A percentile compares a stretch with the other conserved stretches of the same genome.
Evolutionary conservation across 2,888 invertebrate genomes (phyloP).

Genomic region (Conus canariensis): DNA sequence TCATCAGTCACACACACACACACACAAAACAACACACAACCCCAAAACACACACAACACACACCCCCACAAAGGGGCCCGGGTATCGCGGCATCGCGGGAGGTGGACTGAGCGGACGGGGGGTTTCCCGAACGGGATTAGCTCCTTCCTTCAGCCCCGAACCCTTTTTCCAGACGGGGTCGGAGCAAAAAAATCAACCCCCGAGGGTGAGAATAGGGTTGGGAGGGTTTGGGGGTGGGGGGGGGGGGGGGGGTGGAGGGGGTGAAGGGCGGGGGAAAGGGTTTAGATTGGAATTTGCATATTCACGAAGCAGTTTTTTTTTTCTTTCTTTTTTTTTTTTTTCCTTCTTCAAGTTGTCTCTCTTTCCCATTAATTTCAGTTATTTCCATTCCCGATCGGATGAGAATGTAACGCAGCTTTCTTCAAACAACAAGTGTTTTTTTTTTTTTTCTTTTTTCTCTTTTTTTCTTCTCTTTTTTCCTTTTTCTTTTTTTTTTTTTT

Average conservation of each 20-base stretch:
- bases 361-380: too few species aligned
- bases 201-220: too few species aligned
- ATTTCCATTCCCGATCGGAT: too few species aligned
- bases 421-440: too few species aligned
- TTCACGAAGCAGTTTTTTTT: too few species aligned
- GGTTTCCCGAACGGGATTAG: background rate
- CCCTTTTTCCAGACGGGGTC: background rate
- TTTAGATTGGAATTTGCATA: background rate
- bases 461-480: too few species aligned
- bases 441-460: too few species aligned
- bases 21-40: slow-evolving; percentile 21
- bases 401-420: too few species aligned
- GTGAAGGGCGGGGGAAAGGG: background rate
- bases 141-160: background rate
- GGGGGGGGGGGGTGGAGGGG: background rate
- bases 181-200: background rate
- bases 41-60: background rate
- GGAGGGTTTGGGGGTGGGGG: background rate
- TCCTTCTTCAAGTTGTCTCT: too few species aligned
- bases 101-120: background rate
- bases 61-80: background rate
- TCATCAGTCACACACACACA: slow-evolving; percentile 9
- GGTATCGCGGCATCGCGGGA: too few species aligned
- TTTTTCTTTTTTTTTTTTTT: too few species aligned
- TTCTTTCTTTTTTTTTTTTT: too few species aligned